Conservation (phyloP, 2,797 vertebrate species). For the Spinus olivaceus region DNA sequence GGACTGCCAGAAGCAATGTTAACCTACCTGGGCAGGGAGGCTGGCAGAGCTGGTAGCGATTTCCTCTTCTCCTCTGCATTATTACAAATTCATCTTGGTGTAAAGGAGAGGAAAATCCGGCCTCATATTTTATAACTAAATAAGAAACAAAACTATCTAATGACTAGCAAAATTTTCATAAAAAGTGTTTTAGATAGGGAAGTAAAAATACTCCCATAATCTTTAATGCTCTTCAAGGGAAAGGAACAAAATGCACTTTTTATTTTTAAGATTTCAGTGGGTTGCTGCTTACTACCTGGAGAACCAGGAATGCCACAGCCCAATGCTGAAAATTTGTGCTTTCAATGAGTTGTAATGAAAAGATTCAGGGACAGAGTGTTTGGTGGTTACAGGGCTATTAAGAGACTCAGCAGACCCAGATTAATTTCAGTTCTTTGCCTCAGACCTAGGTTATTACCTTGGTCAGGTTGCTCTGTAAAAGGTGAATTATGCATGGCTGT, state of each 20-base stretch:
- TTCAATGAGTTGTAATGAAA: background rate
- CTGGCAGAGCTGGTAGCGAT: background rate
- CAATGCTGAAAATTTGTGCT: fast-evolving
- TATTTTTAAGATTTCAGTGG: background rate
- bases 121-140: background rate
- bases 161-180: background rate
- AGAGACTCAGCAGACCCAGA: background rate
- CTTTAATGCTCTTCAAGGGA: background rate
- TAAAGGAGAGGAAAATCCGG: background rate
- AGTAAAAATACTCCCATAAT: background rate
- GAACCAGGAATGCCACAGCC: background rate
- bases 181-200: background rate
- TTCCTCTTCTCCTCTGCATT: background rate
- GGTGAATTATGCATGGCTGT: background rate
- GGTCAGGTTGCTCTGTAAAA: background rate
- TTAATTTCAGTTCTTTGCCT: background rate
- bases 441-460: background rate
- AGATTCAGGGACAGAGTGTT: background rate
- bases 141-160: background rate
- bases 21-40: background rate
- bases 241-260: background rate
- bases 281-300: background rate
- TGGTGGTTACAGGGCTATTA: background rate
- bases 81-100: background rate
- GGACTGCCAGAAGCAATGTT: background rate